Percentiles rank a stretch among this genome's conserved stretches.
These are phyloP conservation scores for Carcina quercana DNA, from an alignment of 2,888 invertebrate species.

Conservation along the genomic window DNA sequence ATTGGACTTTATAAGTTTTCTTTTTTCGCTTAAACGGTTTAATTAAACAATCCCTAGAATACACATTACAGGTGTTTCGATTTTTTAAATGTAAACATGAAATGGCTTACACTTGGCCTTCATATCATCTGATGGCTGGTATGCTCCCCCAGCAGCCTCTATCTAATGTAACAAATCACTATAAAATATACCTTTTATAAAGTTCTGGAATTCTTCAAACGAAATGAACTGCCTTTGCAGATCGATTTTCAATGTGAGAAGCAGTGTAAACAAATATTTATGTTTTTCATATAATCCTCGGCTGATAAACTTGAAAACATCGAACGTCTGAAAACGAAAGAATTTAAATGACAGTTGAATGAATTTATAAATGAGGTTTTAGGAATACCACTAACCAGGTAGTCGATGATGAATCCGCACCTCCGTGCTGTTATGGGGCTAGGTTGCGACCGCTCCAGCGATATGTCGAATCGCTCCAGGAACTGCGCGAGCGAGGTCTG, in stretches of 20 bases:
- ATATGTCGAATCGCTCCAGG: slow-evolving; percentile 88
- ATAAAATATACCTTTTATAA: slow-evolving; percentile 77
- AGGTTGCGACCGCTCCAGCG: slow-evolving; percentile 81
- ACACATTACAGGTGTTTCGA: too few relatives aligned
- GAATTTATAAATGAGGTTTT: too few relatives aligned
- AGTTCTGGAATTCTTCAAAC: slow-evolving; percentile 87
- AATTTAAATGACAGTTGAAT: too few relatives aligned
- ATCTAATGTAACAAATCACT: neutral
- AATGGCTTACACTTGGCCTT: too few relatives aligned
- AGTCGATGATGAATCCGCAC: slow-evolving; percentile 85
- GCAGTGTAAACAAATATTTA: slow-evolving; percentile 87
- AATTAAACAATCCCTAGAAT: too few relatives aligned
- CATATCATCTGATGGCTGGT: too few relatives aligned
- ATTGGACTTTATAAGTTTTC: too few relatives aligned
- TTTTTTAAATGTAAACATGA: too few relatives aligned
- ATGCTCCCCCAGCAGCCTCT: too few relatives aligned
- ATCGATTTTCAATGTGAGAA: slow-evolving; percentile 89
- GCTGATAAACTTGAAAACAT: slow-evolving; percentile 86
- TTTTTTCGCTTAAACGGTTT: too few relatives aligned
- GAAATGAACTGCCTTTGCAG: slow-evolving; percentile 79
- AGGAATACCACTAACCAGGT: slow-evolving; percentile 62
- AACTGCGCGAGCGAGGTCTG: slow-evolving; percentile 92
- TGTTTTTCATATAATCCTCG: slow-evolving; percentile 89
- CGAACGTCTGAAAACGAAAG: slow-evolving; percentile 84
- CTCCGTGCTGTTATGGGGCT: slow-evolving; percentile 78